These are phyloP conservation scores for Dinothrombium tinctorium DNA, from an alignment of 1,140 invertebrate species.

Conservation along the genomic window DNA sequence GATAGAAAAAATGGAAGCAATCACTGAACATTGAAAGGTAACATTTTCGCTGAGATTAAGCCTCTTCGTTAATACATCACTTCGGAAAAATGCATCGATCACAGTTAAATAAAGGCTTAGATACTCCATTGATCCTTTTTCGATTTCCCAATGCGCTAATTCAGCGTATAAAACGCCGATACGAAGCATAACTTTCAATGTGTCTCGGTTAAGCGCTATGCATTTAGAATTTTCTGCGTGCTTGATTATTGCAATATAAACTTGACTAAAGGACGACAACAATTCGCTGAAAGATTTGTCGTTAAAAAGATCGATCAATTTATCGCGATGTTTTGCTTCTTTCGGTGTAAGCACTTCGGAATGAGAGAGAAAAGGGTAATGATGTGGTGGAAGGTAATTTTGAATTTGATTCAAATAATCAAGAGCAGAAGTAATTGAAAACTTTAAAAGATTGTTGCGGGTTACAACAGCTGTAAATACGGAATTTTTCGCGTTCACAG, in stretches of 20 bases:
- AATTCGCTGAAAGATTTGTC: conserved; percentile 26
- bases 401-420: background rate
- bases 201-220: conserved; percentile 24
- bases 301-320: conserved; percentile 29
- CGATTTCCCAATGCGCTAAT: conserved; percentile 17
- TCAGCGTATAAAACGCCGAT: conserved; percentile 36
- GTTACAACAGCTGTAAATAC: background rate
- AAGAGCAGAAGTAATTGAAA: background rate
- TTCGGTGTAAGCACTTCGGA: conserved; percentile 12
- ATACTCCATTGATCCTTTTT: background rate
- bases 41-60: background rate
- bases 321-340: conserved; percentile 26
- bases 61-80: background rate
- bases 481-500: too few relatives aligned
- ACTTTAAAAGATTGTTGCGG: background rate
- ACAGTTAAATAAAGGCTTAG: background rate
- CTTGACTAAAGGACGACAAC: conserved; percentile 20
- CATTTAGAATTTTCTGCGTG: background rate
- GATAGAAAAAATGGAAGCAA: conserved; percentile 3
- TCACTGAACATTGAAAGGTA: background rate
- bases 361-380: conserved; percentile 23
- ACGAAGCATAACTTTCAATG: conserved; percentile 29
- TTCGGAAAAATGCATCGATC: background rate
- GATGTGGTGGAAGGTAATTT: conserved; percentile 26
- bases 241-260: background rate